A percentile compares a stretch with the other conserved stretches of the same genome.
phyloP scores from a whole-genome alignment of 2,888 invertebrate genomes.

The Hirtodrosophila duncani region DNA sequence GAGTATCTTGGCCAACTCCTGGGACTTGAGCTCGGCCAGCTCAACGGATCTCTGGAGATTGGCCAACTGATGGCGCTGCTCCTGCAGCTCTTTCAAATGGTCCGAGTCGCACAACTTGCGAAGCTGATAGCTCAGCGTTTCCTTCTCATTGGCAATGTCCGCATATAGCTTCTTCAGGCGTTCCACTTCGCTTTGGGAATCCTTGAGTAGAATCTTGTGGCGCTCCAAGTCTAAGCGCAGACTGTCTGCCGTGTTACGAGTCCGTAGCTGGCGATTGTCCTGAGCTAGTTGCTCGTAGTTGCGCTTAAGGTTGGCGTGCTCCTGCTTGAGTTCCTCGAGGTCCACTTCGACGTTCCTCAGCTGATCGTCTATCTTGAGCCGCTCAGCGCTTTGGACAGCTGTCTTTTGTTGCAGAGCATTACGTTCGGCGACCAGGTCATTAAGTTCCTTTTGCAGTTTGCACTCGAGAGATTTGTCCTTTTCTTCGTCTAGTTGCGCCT shows the following conservation, averaged over 20 bases:
- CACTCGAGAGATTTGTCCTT: slow-evolving; percentile 32
- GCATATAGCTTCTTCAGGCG: slow-evolving; percentile 80
- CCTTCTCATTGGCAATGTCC: slow-evolving; percentile 82
- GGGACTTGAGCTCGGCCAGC: slow-evolving; percentile 73
- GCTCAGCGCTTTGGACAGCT: slow-evolving; percentile 57
- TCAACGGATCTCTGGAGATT: slow-evolving; percentile 79
- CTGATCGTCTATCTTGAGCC: slow-evolving; percentile 78
- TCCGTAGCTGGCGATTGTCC: slow-evolving; percentile 62
- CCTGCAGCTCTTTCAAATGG: slow-evolving; percentile 79
- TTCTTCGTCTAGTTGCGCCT: slow-evolving; percentile 75
- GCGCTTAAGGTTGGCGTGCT: slow-evolving; percentile 65
- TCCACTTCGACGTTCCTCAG: slow-evolving; percentile 80
- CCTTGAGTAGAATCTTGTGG: slow-evolving; percentile 80
- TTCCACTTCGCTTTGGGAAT: slow-evolving; percentile 80
- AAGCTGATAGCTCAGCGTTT: slow-evolving; percentile 81
- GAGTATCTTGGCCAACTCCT: slow-evolving; percentile 79
- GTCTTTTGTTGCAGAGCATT: slow-evolving; percentile 58
- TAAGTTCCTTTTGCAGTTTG: slow-evolving; percentile 45
- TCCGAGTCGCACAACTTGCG: slow-evolving; percentile 80
- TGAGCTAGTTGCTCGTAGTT: slow-evolving; percentile 63
- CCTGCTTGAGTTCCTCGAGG: slow-evolving; percentile 74
- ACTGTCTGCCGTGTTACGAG: slow-evolving; percentile 46
- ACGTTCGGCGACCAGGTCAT: slow-evolving; percentile 77
- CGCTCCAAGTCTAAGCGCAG: slow-evolving; percentile 79
- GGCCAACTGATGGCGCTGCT: slow-evolving; percentile 80